A percentile compares a stretch with the other conserved stretches of the same genome.
Conservation (phyloP, 2,888 invertebrate genomes). For the Drosophila histrio region DNA sequence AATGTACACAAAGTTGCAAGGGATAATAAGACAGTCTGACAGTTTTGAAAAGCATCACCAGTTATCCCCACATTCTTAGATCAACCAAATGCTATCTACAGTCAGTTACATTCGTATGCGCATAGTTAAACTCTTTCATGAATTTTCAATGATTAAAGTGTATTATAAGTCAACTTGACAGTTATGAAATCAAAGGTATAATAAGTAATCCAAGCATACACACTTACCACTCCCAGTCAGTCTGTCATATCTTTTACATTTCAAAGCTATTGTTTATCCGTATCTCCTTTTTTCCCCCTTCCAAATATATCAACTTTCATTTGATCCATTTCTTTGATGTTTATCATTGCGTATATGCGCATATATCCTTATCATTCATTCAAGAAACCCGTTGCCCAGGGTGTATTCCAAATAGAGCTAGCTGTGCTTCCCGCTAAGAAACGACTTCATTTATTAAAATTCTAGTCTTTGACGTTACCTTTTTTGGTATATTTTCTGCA, state of each 20-base stretch:
- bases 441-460: conserved; percentile 73
- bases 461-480: conserved; percentile 36
- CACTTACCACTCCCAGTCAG: neutral
- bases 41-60: no score
- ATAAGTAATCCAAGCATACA: neutral
- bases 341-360: conserved; percentile 21
- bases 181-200: conserved; percentile 12
- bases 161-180: neutral
- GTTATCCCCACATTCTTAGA: neutral
- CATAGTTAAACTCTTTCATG: neutral
- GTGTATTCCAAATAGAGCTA: neutral
- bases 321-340: conserved; percentile 40
- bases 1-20: neutral
- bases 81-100: neutral
- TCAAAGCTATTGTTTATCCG: conserved; percentile 21
- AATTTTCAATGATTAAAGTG: neutral
- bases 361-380: conserved; percentile 17
- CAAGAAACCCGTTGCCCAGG: conserved; percentile 26
- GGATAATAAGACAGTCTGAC: neutral
- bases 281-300: neutral
- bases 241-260: neutral
- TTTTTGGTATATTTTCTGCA: conserved; percentile 13
- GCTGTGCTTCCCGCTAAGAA: conserved; percentile 5
- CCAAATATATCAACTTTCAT: conserved; percentile 13
- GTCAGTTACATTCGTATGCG: neutral